Percentiles rank a stretch among this genome's conserved stretches.
Evolutionary conservation across 2,113 vertebrate genomes (phyloP).

Genomic region (Chitala chitala): DNA sequence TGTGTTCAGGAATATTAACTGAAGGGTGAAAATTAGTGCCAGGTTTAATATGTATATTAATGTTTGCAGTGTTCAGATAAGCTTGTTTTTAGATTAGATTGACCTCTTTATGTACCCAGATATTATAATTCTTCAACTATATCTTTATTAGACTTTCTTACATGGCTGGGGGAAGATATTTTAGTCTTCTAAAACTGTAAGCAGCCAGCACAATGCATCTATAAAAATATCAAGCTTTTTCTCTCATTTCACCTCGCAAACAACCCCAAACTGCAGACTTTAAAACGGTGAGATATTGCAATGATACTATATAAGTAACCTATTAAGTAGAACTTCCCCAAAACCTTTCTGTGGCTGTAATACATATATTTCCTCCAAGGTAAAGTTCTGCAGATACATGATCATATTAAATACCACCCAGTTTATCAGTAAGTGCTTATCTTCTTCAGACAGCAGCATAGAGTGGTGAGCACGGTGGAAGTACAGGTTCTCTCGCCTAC

Average conservation of each 20-base stretch:
- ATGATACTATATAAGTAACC: constrained; percentile 46
- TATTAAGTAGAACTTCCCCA: constrained; percentile 47
- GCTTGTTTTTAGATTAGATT: constrained; percentile 47
- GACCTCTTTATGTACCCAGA: constrained; percentile 30
- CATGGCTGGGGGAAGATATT: constrained; percentile 10
- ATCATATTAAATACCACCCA: constrained; percentile 45
- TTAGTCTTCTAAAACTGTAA: not conserved
- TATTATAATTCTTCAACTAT: constrained; percentile 5
- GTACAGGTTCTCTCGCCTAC: constrained; percentile 33
- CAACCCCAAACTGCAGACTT: constrained; percentile 22
- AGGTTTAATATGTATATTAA: constrained; percentile 47
- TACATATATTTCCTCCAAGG: constrained; percentile 56
- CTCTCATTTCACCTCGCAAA: too few species aligned
- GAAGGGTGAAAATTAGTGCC: constrained; percentile 50
- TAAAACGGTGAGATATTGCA: constrained; percentile 36
- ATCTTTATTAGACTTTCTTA: constrained; percentile 30
- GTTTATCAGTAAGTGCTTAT: constrained; percentile 62
- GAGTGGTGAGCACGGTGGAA: constrained; percentile 19
- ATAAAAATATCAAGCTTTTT: too few species aligned
- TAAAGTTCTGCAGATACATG: constrained; percentile 47
- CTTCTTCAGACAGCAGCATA: constrained; percentile 53
- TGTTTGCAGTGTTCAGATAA: constrained; percentile 40
- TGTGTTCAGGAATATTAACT: constrained; percentile 50
- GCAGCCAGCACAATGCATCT: not conserved
- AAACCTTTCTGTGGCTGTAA: constrained; percentile 46